A percentile compares a stretch with the other conserved stretches of the same genome.
Conservation (phyloP, 2,888 invertebrate genomes). For the Drosophila pullipes region DNA sequence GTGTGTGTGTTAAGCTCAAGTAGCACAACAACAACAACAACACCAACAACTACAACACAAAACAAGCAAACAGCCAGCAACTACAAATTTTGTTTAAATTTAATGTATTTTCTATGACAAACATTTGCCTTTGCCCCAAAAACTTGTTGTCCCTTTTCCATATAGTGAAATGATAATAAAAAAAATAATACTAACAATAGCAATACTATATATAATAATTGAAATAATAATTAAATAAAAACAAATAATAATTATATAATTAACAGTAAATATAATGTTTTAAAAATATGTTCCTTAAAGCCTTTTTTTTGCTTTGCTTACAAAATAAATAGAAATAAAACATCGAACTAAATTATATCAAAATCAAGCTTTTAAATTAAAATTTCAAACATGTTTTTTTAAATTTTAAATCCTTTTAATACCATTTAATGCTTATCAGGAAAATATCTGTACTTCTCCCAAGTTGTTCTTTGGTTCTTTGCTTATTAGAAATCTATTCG, state of each 20-base stretch:
- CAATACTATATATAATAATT: neutral
- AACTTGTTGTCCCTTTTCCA: constrained; percentile 17
- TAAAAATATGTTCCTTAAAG: too few species aligned
- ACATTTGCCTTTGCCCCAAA: constrained; percentile 31
- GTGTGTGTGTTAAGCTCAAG: constrained; percentile 74
- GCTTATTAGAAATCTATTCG: neutral
- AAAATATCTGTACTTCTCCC: neutral
- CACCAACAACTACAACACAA: constrained; percentile 28
- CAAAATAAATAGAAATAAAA: neutral
- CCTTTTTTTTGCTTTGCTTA: neutral
- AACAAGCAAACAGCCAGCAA: constrained; percentile 24
- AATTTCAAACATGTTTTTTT: neutral
- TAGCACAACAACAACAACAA: constrained; percentile 52
- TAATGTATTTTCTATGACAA: constrained; percentile 83
- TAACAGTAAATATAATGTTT: neutral
- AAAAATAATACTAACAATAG: constrained; percentile 23
- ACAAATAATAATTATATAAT: neutral
- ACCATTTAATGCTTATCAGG: neutral
- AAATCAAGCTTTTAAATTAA: neutral
- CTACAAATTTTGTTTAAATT: constrained; percentile 78
- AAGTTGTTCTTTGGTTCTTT: neutral
- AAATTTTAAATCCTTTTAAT: neutral
- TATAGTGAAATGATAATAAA: constrained; percentile 41
- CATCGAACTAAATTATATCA: neutral
- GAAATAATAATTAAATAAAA: neutral